Base-by-base conservation (phyloP, 2,888 invertebrate species). In the Scaptomyza caliginosa region DNA sequence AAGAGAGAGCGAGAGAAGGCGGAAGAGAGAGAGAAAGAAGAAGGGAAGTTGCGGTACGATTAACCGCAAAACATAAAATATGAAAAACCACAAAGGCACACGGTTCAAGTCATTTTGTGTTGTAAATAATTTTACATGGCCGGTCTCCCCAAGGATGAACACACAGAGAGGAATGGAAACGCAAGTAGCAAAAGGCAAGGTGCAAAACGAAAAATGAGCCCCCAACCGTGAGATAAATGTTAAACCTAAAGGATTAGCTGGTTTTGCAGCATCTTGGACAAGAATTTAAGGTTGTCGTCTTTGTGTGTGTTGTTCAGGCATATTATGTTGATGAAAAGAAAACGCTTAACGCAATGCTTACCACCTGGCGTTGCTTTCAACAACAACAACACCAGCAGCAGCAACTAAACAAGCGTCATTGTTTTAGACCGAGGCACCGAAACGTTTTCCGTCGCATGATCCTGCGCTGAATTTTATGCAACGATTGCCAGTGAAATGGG, bases 321-420 rank as follows among this genome's bases (percentile, higher is more conserved):
- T 80, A 32, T 80, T 84, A 78, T 78, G 70, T 78, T 76, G 76
- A 84, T 81, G 78, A 84, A 80, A 81, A 67, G 84, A 66, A 78
- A 80, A 72, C 75, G 81, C 78, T 84, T 81, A 60, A 67, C 76
- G 56, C 55, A 48, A 19, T 52, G 26, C 34, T 71, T 38, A 42
- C 62, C 45, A 56, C 58, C 55, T 64, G 30, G 45, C 43, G 51
- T 40, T 50, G n/a, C 8, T 45, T 28, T 45, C 45, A 45, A 45
- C 45, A 40, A 2, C 13, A 17, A 11, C 11, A 38, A 11, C 10
- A 38, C 4, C 38, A 17, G 17, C 10, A 36, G 17, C 17, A 17
- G 17, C 36, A 36, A 26, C 16, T 46, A 34, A 40, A 40, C n/a
- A 17, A 39, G 50, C 36, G 38, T 59, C 84, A 67, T 84, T 80